Evolutionary conservation across 1,140 invertebrate species (phyloP).

Genomic region (Teleopsis dalmanni): DNA sequence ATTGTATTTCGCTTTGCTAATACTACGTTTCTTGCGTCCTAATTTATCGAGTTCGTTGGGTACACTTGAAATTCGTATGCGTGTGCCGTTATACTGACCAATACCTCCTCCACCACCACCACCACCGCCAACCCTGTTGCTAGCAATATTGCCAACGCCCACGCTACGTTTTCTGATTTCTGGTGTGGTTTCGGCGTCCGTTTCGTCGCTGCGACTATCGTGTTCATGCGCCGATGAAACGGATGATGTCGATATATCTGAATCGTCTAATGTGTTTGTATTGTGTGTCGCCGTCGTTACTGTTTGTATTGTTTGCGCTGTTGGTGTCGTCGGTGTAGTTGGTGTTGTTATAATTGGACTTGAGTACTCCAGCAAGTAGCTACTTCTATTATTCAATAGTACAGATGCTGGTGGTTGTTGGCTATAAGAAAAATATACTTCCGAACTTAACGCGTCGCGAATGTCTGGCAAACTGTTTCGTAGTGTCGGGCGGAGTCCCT

Average conservation of each 20-base stretch:
- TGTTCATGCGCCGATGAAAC: slow-evolving; percentile 1
- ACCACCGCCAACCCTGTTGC: background rate
- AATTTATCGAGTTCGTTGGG: slow-evolving; percentile 32
- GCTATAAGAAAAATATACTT: slow-evolving; percentile 24
- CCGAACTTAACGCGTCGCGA: slow-evolving; percentile 25
- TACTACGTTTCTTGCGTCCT: slow-evolving; percentile 16
- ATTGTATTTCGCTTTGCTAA: background rate
- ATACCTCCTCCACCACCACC: slow-evolving; percentile 3
- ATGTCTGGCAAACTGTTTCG: slow-evolving; percentile 41
- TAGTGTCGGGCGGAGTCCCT: slow-evolving; percentile 5
- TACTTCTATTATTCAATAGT: background rate
- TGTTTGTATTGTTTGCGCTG: slow-evolving; percentile 4
- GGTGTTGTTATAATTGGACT: slow-evolving; percentile 5
- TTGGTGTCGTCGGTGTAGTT: slow-evolving; percentile 6
- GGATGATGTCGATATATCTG: slow-evolving; percentile 5
- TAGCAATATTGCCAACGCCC: background rate
- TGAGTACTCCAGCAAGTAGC: background rate
- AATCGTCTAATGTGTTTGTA: slow-evolving; percentile 6
- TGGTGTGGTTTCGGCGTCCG: slow-evolving; percentile 9
- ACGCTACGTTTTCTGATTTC: background rate
- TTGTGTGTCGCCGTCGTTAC: slow-evolving; percentile 6
- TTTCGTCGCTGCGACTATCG: slow-evolving; percentile 7
- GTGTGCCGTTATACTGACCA: background rate
- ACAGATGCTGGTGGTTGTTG: slow-evolving; percentile 2
- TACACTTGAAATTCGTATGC: slow-evolving; percentile 17